Evolutionary conservation across 1,140 invertebrate species (phyloP).

Genomic region (Monomorium pharaonis): DNA sequence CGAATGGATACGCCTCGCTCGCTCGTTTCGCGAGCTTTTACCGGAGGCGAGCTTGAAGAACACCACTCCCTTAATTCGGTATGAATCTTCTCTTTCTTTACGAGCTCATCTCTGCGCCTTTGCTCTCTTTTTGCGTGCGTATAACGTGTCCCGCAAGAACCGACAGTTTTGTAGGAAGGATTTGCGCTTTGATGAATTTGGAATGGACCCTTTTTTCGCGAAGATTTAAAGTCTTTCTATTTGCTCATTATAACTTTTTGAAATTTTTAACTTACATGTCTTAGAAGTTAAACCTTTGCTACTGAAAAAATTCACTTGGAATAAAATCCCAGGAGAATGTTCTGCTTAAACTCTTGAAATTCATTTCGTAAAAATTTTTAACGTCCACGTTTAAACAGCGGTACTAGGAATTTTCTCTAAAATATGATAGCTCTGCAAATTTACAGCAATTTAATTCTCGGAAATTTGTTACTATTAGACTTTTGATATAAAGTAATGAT

Average conservation of each 20-base stretch:
- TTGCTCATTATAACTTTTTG: background rate
- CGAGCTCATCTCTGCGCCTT: background rate
- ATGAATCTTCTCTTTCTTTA: constrained; percentile 35
- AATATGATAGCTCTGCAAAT: background rate
- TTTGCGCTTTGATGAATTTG: constrained; percentile 39
- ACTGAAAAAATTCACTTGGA: constrained; percentile 1
- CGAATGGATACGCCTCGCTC: constrained; percentile 37
- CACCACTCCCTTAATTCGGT: background rate
- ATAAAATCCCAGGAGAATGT: background rate
- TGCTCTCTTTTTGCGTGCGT: background rate
- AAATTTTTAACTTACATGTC: background rate
- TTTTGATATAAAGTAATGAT: background rate
- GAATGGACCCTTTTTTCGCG: background rate
- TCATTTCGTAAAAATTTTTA: background rate
- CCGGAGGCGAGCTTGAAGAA: constrained; percentile 23
- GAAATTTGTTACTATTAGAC: background rate
- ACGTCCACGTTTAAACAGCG: background rate
- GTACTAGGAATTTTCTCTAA: background rate
- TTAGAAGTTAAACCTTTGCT: background rate
- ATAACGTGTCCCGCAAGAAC: background rate
- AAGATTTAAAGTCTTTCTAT: background rate
- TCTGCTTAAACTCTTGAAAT: background rate
- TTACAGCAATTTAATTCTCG: background rate
- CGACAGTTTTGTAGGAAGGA: background rate
- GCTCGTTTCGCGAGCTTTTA: constrained; percentile 42